A percentile compares a stretch with the other conserved stretches of the same genome.
Conservation (phyloP, 2,113 vertebrate species). For the Grus americana region DNA sequence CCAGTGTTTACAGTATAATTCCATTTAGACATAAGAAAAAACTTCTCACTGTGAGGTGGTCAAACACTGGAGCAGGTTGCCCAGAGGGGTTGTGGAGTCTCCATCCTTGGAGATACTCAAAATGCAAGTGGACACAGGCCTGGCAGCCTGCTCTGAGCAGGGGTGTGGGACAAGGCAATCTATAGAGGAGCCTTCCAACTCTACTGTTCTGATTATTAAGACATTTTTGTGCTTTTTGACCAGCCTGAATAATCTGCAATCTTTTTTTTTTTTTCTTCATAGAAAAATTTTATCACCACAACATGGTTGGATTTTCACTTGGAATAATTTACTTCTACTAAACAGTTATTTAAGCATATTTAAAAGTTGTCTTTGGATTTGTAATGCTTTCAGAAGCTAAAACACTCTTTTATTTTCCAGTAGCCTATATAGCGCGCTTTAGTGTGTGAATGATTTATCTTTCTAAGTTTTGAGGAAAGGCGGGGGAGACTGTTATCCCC, state of each 20-base stretch:
- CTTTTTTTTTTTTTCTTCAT: neutral
- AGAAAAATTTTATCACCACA: neutral
- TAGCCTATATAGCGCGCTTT: neutral
- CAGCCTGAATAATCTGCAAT: neutral
- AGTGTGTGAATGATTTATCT: neutral
- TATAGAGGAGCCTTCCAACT: neutral
- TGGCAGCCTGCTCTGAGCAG: neutral
- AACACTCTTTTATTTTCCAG: neutral
- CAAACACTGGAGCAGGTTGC: neutral
- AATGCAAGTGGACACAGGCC: neutral
- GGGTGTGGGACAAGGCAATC: neutral
- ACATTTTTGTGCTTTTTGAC: neutral
- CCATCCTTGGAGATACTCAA: neutral
- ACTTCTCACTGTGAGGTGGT: neutral
- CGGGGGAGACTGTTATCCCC: neutral
- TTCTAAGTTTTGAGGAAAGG: neutral
- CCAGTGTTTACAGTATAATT: neutral
- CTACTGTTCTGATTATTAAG: neutral
- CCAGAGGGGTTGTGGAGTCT: neutral
- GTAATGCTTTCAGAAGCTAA: neutral
- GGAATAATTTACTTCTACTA: neutral
- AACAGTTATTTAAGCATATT: neutral
- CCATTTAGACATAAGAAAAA: neutral
- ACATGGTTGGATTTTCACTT: neutral
- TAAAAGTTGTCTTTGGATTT: neutral